Evolutionary conservation across 2,113 vertebrate genomes (phyloP), one percentile per base, ranked within the genome.

Genomic region (Menura novaehollandiae): DNA sequence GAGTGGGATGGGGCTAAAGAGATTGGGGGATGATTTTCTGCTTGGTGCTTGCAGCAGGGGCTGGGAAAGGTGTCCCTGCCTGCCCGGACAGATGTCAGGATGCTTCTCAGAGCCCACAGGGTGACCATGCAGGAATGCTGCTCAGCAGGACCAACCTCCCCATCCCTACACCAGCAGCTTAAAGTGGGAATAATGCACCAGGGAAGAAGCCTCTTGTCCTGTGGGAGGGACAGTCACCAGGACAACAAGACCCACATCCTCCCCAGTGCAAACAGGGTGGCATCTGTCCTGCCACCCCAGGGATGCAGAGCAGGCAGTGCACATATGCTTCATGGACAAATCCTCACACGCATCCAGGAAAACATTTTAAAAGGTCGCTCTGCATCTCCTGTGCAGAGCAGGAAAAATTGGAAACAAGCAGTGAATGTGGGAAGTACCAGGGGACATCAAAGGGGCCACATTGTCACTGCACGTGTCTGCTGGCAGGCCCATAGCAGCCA

Each of bases 221-320:
- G 44, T 59, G 60, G 53, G 30, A 66, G 37, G 56, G 60, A 78
- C 51, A 83, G n/a, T 15, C 56, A 46, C 24, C 2, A 1, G 84
- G 22, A 27, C 49, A 62, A 23, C 0, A 0, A 0, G 2, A 75
- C 35, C 81, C 56, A 58, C 0, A 0, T 33, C n/a, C 32, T 80
- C 22, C 35, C 28, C 28, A 26, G 35, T 13, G 41, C 59, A 63
- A 41, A 37, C 1, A 3, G 35, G 39, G 27, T 27, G 32, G 41
- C 49, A 59, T 23, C 27, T 46, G 41, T 69, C 7, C 5, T 66
- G 46, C 37, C 41, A 12, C 18, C 37, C 32, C 41, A n/a, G 59
- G 27, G 51, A 66, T 16, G 15, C n/a, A 39, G 44, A 82, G 24
- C 43, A 26, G 44, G 30, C 41, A 37, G 15, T 62, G 35, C 33